Conservation (phyloP, 2,797 vertebrate species). For the Epinephelus malabaricus region DNA sequence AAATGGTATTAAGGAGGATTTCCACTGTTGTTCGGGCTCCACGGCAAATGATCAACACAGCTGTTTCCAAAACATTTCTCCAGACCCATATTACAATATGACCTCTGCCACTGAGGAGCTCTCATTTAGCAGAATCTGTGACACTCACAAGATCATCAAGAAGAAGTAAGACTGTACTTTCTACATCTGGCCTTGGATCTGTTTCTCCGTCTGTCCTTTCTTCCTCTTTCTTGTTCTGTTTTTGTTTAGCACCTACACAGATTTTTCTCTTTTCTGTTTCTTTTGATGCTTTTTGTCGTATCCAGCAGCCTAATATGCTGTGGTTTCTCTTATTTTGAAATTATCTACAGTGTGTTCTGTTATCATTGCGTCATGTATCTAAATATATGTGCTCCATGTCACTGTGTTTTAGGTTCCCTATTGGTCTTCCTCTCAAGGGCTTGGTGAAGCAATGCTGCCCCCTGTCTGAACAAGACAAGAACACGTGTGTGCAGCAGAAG, state of each 20-base stretch:
- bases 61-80: conserved; percentile 79
- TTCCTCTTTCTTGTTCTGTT: background rate
- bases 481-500: conserved; percentile 65
- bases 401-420: conserved; percentile 65
- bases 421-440: conserved; percentile 63
- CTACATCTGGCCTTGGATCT: background rate
- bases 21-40: conserved; percentile 71
- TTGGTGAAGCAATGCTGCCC: conserved; percentile 81
- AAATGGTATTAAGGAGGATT: conserved; percentile 16
- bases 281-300: background rate
- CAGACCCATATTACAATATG: conserved; percentile 72
- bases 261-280: background rate
- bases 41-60: conserved; percentile 36
- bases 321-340: background rate
- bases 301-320: background rate
- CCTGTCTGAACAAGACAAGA: conserved; percentile 50
- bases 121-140: conserved; percentile 73
- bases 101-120: conserved; percentile 12
- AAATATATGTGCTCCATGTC: background rate
- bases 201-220: background rate
- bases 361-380: background rate
- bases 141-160: conserved; percentile 66
- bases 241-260: background rate
- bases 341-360: background rate
- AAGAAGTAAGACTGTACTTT: conserved; percentile 72